Conservation (phyloP, 2,113 vertebrate genomes). For the Orthonyx spaldingii region DNA sequence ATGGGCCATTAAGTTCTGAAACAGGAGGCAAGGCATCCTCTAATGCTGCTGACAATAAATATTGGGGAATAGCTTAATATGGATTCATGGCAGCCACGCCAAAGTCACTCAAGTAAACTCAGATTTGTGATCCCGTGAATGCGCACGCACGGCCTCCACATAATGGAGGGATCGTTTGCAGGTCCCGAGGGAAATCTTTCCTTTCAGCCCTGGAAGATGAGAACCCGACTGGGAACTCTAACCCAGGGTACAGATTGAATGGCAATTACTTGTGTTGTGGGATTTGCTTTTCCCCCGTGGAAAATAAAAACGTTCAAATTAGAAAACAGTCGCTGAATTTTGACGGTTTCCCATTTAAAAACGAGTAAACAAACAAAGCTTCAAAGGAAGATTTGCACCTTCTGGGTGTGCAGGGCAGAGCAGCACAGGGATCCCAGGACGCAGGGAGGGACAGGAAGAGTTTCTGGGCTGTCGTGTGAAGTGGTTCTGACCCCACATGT, state of each 20-base stretch:
- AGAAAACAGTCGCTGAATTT: neutral
- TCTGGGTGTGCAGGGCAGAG: neutral
- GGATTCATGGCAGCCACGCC: neutral
- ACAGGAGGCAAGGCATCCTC: constrained; percentile 49
- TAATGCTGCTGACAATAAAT: constrained; percentile 51
- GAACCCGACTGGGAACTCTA: constrained; percentile 7
- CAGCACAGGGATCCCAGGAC: neutral
- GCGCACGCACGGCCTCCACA: neutral
- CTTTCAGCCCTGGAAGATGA: constrained; percentile 55
- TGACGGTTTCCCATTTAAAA: neutral
- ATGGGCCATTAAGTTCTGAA: constrained; percentile 50
- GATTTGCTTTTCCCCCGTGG: constrained; percentile 10
- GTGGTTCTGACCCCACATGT: fast-evolving
- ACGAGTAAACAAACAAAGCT: neutral
- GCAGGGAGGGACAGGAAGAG: neutral
- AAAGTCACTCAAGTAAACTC: neutral
- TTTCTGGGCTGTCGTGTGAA: neutral
- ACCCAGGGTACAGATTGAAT: neutral
- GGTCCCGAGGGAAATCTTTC: constrained; percentile 12
- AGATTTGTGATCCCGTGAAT: neutral
- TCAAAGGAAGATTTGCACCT: neutral
- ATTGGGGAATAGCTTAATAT: neutral
- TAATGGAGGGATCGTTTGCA: neutral
- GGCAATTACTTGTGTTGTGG: constrained; percentile 18
- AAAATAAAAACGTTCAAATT: neutral